Percentiles rank a stretch among this genome's conserved stretches.
Conservation (phyloP, 2,113 vertebrate species). For the Strigops habroptila region DNA sequence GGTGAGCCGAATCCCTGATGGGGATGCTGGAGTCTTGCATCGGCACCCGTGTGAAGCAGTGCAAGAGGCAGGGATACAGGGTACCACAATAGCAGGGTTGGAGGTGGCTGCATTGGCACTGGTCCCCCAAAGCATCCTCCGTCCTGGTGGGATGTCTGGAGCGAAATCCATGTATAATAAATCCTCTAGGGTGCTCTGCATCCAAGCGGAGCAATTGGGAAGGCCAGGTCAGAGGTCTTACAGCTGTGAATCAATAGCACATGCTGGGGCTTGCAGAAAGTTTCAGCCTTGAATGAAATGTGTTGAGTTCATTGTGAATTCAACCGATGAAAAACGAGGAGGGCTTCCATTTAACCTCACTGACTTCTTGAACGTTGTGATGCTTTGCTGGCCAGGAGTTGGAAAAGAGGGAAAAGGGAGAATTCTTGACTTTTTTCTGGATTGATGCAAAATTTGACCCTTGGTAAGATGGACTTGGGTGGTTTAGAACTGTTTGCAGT, state of each 20-base stretch:
- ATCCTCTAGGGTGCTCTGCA: not conserved
- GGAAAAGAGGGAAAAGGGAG: not conserved
- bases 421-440: too few relatives aligned
- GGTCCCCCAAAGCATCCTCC: not conserved
- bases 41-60: accelerated
- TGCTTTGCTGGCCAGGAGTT: not conserved
- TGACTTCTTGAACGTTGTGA: not conserved
- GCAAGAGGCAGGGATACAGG: not conserved
- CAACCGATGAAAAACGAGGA: not conserved
- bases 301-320: not conserved
- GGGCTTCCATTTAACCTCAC: not conserved
- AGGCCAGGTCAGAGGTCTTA: not conserved
- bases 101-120: accelerated
- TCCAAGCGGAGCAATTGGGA: not conserved
- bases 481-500: not conserved
- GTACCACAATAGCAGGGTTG: not conserved
- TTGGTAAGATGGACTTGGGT: not conserved
- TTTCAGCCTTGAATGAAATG: not conserved
- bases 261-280: not conserved
- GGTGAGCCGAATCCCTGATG: accelerated
- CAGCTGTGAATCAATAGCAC: not conserved
- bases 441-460: not conserved
- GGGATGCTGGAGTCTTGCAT: accelerated
- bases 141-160: not conserved
- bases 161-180: not conserved